phyloP scores from a whole-genome alignment of 2,888 invertebrate species.

The Ypsolopha scabrella region DNA sequence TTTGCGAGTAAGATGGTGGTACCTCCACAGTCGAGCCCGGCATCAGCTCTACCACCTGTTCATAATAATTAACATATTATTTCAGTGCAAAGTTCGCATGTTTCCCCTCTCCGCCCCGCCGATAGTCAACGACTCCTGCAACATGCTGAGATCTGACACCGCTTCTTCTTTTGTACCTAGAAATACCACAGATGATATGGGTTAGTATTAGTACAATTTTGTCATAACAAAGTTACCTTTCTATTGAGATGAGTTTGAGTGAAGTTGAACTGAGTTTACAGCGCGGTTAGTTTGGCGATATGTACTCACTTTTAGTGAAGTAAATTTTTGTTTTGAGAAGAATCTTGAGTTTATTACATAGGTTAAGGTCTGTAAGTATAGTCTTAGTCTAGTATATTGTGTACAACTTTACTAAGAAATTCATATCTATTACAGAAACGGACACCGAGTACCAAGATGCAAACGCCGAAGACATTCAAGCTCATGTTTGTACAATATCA shows the following conservation, averaged over 20 bases:
- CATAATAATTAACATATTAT: not conserved
- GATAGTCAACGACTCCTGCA: slow-evolving; percentile 10
- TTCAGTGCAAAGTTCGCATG: slow-evolving; percentile 10
- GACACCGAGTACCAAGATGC: slow-evolving; percentile 55
- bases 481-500: slow-evolving; percentile 29
- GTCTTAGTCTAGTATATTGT: too few species aligned
- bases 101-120: slow-evolving; percentile 63
- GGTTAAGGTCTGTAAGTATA: too few species aligned
- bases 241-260: not conserved
- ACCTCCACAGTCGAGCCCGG: too few species aligned
- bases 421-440: slow-evolving; percentile 33
- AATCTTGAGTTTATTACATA: too few species aligned
- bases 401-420: not conserved
- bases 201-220: slow-evolving; percentile 16
- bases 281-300: not conserved
- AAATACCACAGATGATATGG: slow-evolving; percentile 35
- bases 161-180: slow-evolving; percentile 14
- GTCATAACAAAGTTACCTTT: not conserved
- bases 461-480: slow-evolving; percentile 23
- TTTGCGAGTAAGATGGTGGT: too few species aligned
- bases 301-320: too few species aligned
- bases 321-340: not conserved
- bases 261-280: not conserved
- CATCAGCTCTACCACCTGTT: too few species aligned
- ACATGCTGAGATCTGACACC: slow-evolving; percentile 24